Percentiles rank a stretch among this genome's conserved stretches.
Conservation (phyloP, 2,888 invertebrate species). For the Ganaspis brasiliensis region DNA sequence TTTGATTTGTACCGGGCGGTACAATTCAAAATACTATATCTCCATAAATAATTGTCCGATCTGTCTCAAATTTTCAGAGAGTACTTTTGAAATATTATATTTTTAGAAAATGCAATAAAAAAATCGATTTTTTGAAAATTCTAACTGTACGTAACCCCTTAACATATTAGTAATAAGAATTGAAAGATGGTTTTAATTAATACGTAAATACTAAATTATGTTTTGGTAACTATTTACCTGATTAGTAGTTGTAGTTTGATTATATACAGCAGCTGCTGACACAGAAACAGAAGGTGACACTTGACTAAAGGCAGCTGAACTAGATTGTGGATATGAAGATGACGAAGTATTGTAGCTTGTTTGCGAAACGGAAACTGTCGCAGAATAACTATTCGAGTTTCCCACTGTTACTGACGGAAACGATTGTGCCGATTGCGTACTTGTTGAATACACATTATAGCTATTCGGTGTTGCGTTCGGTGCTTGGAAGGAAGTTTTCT, state of each 20-base stretch:
- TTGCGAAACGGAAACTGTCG: conserved; percentile 75
- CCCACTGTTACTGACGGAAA: conserved; percentile 83
- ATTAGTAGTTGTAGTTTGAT: conserved; percentile 75
- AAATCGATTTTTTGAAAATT: too few species aligned
- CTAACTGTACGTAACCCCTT: too few species aligned
- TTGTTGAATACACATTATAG: conserved; percentile 81
- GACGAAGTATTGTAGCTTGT: conserved; percentile 73
- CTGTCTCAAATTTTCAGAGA: too few species aligned
- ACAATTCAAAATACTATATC: too few species aligned
- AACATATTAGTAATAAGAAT: too few species aligned
- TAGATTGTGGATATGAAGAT: conserved; percentile 75
- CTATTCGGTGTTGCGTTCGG: conserved; percentile 75
- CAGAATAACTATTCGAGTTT: conserved; percentile 79
- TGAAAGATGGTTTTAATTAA: too few species aligned
- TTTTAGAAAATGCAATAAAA: too few species aligned
- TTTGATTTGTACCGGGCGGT: too few species aligned
- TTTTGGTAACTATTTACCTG: conserved; percentile 67
- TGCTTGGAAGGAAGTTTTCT: conserved; percentile 81
- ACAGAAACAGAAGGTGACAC: conserved; percentile 73
- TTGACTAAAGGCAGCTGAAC: conserved; percentile 76
- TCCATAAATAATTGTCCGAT: too few species aligned
- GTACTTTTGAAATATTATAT: too few species aligned
- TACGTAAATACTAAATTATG: conserved; percentile 9
- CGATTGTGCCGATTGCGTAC: conserved; percentile 81
- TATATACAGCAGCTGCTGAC: conserved; percentile 74